Evolutionary conservation across 2,888 invertebrate genomes (phyloP).

Genomic region (Pheosia tremula): DNA sequence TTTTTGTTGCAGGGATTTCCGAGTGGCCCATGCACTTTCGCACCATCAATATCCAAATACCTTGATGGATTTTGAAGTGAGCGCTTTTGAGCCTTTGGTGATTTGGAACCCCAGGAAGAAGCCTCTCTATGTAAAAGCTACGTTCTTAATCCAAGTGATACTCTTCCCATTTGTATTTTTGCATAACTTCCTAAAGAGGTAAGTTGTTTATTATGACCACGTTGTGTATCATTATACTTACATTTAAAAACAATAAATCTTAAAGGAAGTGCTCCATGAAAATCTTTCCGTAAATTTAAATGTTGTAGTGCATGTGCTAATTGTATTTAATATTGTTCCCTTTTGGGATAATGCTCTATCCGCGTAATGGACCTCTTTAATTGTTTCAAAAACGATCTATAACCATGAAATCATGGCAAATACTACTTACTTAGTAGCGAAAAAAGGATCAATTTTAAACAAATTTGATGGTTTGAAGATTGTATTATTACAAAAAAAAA

Average conservation of each 20-base stretch:
- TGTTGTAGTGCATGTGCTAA: not conserved
- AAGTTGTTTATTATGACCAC: constrained; percentile 20
- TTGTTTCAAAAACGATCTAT: not conserved
- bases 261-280: not conserved
- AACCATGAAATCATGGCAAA: not conserved
- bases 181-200: constrained; percentile 72
- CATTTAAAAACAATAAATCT: not conserved
- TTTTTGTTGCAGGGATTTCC: constrained; percentile 85
- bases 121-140: constrained; percentile 70
- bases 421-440: too few relatives aligned
- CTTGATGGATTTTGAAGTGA: constrained; percentile 89
- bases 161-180: constrained; percentile 69
- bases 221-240: not conserved
- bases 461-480: too few relatives aligned
- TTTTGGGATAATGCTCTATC: not conserved
- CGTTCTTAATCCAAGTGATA: constrained; percentile 74
- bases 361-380: not conserved
- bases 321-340: not conserved
- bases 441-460: too few relatives aligned
- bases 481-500: constrained; percentile 4
- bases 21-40: constrained; percentile 90
- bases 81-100: constrained; percentile 87
- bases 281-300: not conserved
- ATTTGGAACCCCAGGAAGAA: constrained; percentile 87
- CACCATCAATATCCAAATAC: constrained; percentile 93